Conservation (phyloP, 2,888 invertebrate genomes). For the Desoria tigrina region DNA sequence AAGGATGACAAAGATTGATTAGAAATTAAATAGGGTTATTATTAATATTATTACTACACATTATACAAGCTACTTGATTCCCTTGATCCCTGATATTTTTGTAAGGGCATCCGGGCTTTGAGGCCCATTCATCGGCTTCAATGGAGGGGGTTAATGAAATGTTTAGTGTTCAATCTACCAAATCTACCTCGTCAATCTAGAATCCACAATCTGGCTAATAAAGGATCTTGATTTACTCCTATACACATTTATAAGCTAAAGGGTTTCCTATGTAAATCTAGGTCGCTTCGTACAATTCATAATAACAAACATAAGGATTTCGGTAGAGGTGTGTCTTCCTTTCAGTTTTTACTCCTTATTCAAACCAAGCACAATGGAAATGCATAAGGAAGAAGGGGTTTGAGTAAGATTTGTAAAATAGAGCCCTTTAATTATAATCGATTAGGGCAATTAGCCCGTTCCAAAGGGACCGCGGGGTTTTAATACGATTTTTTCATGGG, state of each 20-base stretch:
- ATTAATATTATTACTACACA: neutral
- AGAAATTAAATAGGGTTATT: slow-evolving; percentile 18
- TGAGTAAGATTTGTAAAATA: slow-evolving; percentile 3
- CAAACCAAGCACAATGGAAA: too few species aligned
- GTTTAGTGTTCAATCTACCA: neutral
- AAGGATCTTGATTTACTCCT: too few species aligned
- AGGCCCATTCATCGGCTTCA: neutral
- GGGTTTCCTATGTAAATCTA: slow-evolving; percentile 5
- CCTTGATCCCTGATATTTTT: neutral
- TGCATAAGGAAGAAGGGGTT: slow-evolving; percentile 18
- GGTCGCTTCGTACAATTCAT: neutral
- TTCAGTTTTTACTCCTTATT: too few species aligned
- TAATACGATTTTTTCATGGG: neutral
- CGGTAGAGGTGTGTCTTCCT: too few species aligned
- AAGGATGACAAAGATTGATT: slow-evolving; percentile 17
- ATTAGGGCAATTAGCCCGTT: slow-evolving; percentile 52
- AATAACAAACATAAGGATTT: too few species aligned
- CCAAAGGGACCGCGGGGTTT: slow-evolving; percentile 22
- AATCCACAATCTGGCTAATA: too few species aligned
- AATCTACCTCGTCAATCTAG: too few species aligned
- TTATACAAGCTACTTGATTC: slow-evolving; percentile 2
- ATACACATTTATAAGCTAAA: neutral
- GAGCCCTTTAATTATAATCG: slow-evolving; percentile 53
- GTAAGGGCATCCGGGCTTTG: slow-evolving; percentile 7
- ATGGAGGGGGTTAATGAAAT: slow-evolving; percentile 1